Evolutionary conservation across 2,888 invertebrate species (phyloP).

Genomic region (Ornithoptera priamus): DNA sequence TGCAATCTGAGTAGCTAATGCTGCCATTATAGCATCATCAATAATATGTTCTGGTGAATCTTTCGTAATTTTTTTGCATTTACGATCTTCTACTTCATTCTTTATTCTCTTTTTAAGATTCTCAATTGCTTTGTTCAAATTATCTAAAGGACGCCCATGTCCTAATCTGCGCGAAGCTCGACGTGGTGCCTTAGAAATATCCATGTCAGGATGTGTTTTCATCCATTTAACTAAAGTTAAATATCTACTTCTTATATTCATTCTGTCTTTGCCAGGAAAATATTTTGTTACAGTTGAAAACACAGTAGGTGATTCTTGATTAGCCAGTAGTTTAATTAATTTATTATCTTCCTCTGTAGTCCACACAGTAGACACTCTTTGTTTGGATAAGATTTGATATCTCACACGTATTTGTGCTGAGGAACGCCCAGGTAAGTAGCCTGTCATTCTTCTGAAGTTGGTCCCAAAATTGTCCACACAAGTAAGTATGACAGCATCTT

Average conservation of each 20-base stretch:
- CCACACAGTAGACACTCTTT: slow-evolving; percentile 76
- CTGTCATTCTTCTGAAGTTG: slow-evolving; percentile 80
- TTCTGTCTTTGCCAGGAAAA: slow-evolving; percentile 78
- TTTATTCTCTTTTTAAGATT: slow-evolving; percentile 59
- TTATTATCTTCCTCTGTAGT: slow-evolving; percentile 81
- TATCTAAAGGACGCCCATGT: slow-evolving; percentile 48
- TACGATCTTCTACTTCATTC: slow-evolving; percentile 46
- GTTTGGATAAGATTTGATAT: slow-evolving; percentile 74
- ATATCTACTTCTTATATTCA: slow-evolving; percentile 82
- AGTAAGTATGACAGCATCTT: slow-evolving; percentile 83
- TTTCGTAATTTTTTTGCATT: slow-evolving; percentile 42
- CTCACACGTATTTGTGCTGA: slow-evolving; percentile 81
- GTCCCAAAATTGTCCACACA: slow-evolving; percentile 81
- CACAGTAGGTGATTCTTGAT: slow-evolving; percentile 59
- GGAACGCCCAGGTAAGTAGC: slow-evolving; percentile 82
- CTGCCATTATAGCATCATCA: slow-evolving; percentile 56
- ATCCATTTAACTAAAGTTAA: slow-evolving; percentile 75
- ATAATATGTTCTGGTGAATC: slow-evolving; percentile 50
- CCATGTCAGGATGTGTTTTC: slow-evolving; percentile 64
- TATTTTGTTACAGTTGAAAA: slow-evolving; percentile 70
- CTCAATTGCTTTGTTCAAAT: slow-evolving; percentile 59
- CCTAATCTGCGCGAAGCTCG: slow-evolving; percentile 53
- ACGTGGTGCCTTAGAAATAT: slow-evolving; percentile 61
- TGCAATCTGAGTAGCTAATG: slow-evolving; percentile 47
- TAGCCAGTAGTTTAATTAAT: slow-evolving; percentile 77